Conservation (phyloP, 1,140 invertebrate genomes). For the Listronotus bonariensis region DNA sequence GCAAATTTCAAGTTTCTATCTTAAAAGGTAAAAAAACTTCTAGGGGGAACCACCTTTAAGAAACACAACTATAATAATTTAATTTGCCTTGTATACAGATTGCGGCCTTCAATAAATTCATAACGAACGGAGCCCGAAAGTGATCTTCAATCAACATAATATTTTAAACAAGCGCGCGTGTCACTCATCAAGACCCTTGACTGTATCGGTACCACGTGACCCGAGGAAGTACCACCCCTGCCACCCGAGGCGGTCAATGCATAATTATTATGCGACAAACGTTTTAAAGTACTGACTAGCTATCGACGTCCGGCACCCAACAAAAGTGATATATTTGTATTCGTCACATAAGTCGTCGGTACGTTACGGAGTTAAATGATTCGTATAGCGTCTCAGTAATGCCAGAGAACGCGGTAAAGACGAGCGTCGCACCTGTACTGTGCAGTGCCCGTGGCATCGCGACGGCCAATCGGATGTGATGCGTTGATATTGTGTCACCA, state of each 20-base stretch:
- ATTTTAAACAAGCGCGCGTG: background rate
- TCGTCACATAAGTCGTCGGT: conserved; percentile 43
- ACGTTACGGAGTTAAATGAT: conserved; percentile 41
- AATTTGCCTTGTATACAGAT: no score
- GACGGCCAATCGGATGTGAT: conserved; percentile 23
- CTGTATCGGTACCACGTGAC: conserved; percentile 8
- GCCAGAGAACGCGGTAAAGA: conserved; percentile 35
- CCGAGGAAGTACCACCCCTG: conserved; percentile 27
- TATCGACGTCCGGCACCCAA: conserved; percentile 15
- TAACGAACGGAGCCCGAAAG: no score
- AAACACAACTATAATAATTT: no score
- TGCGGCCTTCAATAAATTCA: no score
- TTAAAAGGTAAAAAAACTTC: no score
- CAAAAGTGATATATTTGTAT: conserved; percentile 46
- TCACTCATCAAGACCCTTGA: conserved; percentile 3
- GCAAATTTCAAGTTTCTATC: no score
- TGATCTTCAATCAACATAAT: background rate
- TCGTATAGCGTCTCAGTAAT: conserved; percentile 39
- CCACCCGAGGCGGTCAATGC: conserved; percentile 17
- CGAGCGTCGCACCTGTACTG: conserved; percentile 31
- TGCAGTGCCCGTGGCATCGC: conserved; percentile 27
- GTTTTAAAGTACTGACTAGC: conserved; percentile 13
- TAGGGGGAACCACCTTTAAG: no score
- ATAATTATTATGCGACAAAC: conserved; percentile 24
- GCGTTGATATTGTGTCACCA: conserved; percentile 9